A percentile compares a stretch with the other conserved stretches of the same genome.
phyloP scores from a whole-genome alignment of 2,888 invertebrate genomes.

The Lobophora halterata region DNA sequence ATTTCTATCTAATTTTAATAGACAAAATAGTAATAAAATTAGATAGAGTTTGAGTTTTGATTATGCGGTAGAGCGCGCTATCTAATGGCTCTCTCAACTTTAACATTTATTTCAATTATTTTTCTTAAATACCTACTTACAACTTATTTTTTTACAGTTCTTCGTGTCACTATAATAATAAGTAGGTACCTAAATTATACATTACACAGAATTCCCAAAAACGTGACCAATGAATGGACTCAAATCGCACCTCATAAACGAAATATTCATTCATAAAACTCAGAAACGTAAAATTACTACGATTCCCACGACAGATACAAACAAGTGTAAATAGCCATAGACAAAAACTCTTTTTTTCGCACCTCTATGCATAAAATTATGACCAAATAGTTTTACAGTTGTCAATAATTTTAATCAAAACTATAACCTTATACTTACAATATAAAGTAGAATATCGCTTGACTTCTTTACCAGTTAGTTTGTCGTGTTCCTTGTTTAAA shows the following conservation, averaged over 20 bases:
- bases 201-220: not conserved
- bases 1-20: too few species aligned
- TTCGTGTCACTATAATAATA: not conserved
- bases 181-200: not conserved
- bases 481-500: slow-evolving; percentile 26
- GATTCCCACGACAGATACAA: slow-evolving; percentile 30
- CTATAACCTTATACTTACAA: not conserved
- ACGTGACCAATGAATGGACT: slow-evolving; percentile 26
- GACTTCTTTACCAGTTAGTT: not conserved
- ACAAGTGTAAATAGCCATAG: slow-evolving; percentile 21
- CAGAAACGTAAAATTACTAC: slow-evolving; percentile 16
- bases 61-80: too few species aligned
- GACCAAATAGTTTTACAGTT: slow-evolving; percentile 10
- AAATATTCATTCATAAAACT: slow-evolving; percentile 29
- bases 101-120: too few species aligned
- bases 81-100: too few species aligned
- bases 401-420: not conserved
- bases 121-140: too few species aligned
- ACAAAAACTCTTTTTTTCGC: slow-evolving; percentile 28
- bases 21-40: too few species aligned
- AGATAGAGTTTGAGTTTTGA: too few species aligned
- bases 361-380: slow-evolving; percentile 23
- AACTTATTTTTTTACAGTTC: not conserved
- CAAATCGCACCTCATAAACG: slow-evolving; percentile 19
- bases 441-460: slow-evolving; percentile 1